Evolutionary conservation across 2,888 invertebrate species (phyloP).

Genomic region (Sicus ferrugineus): DNA sequence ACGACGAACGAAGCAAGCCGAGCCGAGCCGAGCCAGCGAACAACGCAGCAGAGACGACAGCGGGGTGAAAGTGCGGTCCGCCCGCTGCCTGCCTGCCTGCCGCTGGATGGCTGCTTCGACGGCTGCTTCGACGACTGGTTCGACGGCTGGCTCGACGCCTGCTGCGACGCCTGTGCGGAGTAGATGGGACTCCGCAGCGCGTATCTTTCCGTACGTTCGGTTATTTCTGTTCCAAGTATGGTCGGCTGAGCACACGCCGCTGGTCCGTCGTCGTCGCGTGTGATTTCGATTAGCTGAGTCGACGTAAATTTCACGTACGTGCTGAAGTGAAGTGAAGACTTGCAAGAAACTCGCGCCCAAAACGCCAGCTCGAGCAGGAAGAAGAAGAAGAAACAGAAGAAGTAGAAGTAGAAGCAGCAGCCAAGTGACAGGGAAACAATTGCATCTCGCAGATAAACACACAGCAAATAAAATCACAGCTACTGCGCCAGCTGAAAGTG

Average conservation of each 20-base stretch:
- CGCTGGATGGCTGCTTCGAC: background rate
- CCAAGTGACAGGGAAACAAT: background rate
- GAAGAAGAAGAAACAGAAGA: slow-evolving; percentile 2
- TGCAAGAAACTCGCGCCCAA: slow-evolving; percentile 25
- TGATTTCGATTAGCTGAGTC: slow-evolving; percentile 44
- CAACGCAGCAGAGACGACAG: background rate
- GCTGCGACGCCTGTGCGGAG: slow-evolving; percentile 7
- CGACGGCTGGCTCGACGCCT: background rate
- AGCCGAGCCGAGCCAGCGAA: slow-evolving; percentile 11
- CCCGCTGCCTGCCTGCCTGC: background rate
- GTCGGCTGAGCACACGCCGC: slow-evolving; percentile 52
- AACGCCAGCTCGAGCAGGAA: background rate
- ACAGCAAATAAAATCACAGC: no score
- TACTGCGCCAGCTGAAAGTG: no score
- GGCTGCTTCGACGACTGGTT: background rate
- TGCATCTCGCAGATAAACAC: no score
- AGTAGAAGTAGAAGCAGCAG: background rate
- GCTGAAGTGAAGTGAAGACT: slow-evolving; percentile 2
- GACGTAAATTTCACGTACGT: slow-evolving; percentile 35
- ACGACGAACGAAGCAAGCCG: slow-evolving; percentile 35
- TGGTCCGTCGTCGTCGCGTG: slow-evolving; percentile 50
- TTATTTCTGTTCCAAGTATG: slow-evolving; percentile 63
- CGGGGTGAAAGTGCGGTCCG: background rate
- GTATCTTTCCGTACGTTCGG: slow-evolving; percentile 58
- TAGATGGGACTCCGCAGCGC: slow-evolving; percentile 46